Evolutionary conservation across 92 coral and sea anemone species (phyloP).

Genomic region (Epizoanthus stellaris): DNA sequence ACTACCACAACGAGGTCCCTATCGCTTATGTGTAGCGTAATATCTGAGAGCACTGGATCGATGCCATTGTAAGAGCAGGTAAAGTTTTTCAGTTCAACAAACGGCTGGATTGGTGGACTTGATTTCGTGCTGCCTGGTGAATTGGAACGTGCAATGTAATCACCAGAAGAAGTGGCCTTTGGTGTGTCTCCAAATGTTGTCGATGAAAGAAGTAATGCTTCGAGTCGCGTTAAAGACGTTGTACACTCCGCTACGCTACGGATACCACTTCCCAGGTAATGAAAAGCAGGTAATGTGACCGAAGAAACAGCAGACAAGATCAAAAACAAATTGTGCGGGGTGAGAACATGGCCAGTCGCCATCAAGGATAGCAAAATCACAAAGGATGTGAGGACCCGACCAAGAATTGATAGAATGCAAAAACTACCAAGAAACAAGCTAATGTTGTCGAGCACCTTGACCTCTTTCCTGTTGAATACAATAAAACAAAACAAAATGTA

Average conservation of each 20-base stretch:
- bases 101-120: too few relatives aligned
- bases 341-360: neutral
- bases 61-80: too few relatives aligned
- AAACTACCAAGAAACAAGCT: neutral
- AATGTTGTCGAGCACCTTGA: too few relatives aligned
- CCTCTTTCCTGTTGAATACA: too few relatives aligned
- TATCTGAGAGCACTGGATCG: too few relatives aligned
- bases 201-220: neutral
- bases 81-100: too few relatives aligned
- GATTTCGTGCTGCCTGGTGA: too few relatives aligned
- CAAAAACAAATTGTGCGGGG: neutral
- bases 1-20: too few relatives aligned
- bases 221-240: slow-evolving; percentile 13
- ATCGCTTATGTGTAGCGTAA: too few relatives aligned
- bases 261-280: neutral
- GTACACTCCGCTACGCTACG: neutral
- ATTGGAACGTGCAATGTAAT: too few relatives aligned
- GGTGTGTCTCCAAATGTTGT: too few relatives aligned
- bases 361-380: neutral
- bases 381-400: neutral
- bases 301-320: neutral
- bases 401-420: neutral
- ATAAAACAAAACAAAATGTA: too few relatives aligned
- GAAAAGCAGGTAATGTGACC: neutral
- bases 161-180: neutral